Evolutionary conservation across 2,797 vertebrate species (phyloP), one percentile per base, ranked within the genome.

Genomic region (Paedocypris micromegethes): DNA sequence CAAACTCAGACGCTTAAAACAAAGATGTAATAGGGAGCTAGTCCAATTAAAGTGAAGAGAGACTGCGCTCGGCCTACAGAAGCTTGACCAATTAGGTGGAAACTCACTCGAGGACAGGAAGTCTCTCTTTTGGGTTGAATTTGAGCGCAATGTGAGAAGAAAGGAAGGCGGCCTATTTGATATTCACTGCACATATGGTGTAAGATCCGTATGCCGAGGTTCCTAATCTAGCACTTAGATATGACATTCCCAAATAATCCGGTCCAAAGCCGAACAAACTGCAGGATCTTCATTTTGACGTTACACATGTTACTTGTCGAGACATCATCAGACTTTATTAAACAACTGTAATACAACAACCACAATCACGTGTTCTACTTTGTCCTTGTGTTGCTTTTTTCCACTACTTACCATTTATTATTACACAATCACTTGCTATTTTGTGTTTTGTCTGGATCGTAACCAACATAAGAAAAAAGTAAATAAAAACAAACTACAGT

Each of bases 201-300:
- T 73, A 80, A 68, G 81, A 78, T 56, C 73, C 46, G 40, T 70
- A 64, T 84, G 83, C 75, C 77, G 72, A 76, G 74, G 81, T 83
- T 69, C 83, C 78, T 83, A 88, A 89, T 87, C 85, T 83, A 77
- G 70, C 75, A 76, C 85, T 86, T 86, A 82, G 60, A 76, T 84
- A 83, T 77, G 79, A 83, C 81, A 81, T 76, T 70, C 73, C 72
- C 78, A 70, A 83, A 83, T 85, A 84, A 86, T 86, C 83, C 83
- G 75, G 75, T 70, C 69, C 68, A 76, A 74, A 83, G 79, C 79
- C 83, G 77, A 73, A 65, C 52, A n/a, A 41, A 70, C 47, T 64
- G 47, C 82, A 84, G 86, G 82, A 88, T 89, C 88, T 88, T 23
- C 23, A 23, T 23, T 23, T 23, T 23, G 23, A 23, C 23, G 23